Evolutionary conservation across 2,888 invertebrate genomes (phyloP).

Genomic region (Sarcophaga rosellei): DNA sequence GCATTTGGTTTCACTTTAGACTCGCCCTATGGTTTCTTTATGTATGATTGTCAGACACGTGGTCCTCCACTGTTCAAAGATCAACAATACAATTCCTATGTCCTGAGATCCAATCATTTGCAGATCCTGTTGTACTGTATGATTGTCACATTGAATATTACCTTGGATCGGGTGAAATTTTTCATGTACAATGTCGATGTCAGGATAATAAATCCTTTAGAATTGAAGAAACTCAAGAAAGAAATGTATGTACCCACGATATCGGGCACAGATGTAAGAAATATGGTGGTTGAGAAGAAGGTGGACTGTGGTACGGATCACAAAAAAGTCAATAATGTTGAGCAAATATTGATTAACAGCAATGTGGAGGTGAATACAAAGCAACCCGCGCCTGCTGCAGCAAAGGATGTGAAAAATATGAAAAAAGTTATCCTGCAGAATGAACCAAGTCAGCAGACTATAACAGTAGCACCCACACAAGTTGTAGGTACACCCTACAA

Average conservation of each 20-base stretch:
- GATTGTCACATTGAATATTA: slow-evolving; percentile 83
- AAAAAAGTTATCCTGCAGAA: too few relatives aligned
- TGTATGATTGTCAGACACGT: slow-evolving; percentile 85
- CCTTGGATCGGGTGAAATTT: slow-evolving; percentile 83
- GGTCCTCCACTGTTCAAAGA: slow-evolving; percentile 84
- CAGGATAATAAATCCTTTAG: slow-evolving; percentile 3
- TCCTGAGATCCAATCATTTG: slow-evolving; percentile 84
- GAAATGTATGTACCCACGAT: slow-evolving; percentile 10
- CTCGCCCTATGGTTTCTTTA: slow-evolving; percentile 83
- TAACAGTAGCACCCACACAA: too few relatives aligned
- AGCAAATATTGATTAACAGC: too few relatives aligned
- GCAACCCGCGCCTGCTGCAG: too few relatives aligned
- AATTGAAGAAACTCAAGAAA: slow-evolving; percentile 4
- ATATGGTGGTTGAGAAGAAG: neutral
- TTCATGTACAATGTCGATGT: slow-evolving; percentile 81
- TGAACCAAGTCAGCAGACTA: too few relatives aligned
- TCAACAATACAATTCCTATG: slow-evolving; percentile 83
- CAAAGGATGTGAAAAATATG: too few relatives aligned
- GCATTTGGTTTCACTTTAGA: slow-evolving; percentile 81
- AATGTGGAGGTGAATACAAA: too few relatives aligned
- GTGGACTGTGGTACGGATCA: neutral
- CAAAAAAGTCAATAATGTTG: neutral
- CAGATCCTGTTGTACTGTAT: slow-evolving; percentile 85
- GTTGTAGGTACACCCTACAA: too few relatives aligned
- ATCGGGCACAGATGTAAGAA: neutral